A percentile compares a stretch with the other conserved stretches of the same genome.
These are phyloP conservation scores for Amphiprion percula DNA, from an alignment of 2,113 vertebrate genomes.

Conservation along the genomic window DNA sequence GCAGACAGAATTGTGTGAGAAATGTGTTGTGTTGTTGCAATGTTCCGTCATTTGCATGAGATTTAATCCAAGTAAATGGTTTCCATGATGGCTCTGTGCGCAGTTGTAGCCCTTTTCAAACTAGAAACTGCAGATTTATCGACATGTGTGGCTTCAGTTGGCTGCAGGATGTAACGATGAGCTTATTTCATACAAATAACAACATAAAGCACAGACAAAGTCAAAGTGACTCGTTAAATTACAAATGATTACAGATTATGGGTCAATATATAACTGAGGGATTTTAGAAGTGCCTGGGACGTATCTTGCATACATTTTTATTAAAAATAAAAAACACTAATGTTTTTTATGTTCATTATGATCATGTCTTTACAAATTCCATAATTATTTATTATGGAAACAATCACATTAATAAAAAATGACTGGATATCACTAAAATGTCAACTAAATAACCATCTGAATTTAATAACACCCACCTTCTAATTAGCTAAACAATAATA, in stretches of 20 bases:
- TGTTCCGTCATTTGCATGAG: constrained; percentile 18
- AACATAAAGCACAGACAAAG: background rate
- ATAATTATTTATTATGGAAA: no score
- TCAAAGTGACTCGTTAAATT: background rate
- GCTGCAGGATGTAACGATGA: constrained; percentile 39
- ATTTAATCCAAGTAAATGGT: constrained; percentile 46
- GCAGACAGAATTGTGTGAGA: background rate
- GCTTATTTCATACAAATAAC: constrained; percentile 7
- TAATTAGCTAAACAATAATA: no score
- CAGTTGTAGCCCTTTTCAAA: constrained; percentile 10
- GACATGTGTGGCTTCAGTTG: constrained; percentile 22
- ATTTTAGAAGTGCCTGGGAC: no score
- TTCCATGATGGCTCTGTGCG: constrained; percentile 16
- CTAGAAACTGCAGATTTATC: constrained; percentile 30
- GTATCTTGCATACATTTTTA: no score
- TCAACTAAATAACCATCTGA: no score
- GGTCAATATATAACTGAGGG: no score
- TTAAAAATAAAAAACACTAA: no score
- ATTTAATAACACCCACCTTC: no score
- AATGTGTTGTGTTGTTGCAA: background rate
- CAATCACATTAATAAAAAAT: no score
- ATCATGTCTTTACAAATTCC: no score
- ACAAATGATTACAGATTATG: background rate
- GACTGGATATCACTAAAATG: no score
- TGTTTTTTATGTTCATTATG: no score